Percentiles rank a stretch among this genome's conserved stretches.
Evolutionary conservation across 1,140 invertebrate genomes (phyloP).

Genomic region (Drosophila nasuta): DNA sequence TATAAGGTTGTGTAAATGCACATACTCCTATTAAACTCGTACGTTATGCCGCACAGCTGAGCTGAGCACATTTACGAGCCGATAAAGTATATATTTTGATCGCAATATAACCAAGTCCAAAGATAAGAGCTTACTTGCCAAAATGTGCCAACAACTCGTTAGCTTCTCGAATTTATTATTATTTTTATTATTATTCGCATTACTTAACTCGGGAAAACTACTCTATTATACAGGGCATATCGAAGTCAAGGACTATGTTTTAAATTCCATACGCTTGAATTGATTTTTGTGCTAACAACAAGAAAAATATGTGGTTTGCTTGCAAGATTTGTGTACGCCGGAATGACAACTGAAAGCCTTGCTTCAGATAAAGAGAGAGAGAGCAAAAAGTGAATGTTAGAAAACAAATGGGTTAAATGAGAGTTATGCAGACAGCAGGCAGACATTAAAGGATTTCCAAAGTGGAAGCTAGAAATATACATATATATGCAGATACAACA

Average conservation of each 20-base stretch:
- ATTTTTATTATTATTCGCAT: background rate
- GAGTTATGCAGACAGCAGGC: constrained; percentile 7
- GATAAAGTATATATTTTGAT: constrained; percentile 17
- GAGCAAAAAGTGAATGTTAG: constrained; percentile 7
- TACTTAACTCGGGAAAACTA: background rate
- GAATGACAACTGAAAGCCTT: constrained; percentile 18
- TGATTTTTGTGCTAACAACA: constrained; percentile 41
- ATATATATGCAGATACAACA: constrained; percentile 1
- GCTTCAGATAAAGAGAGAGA: background rate
- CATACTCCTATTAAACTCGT: background rate
- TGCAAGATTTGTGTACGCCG: constrained; percentile 25
- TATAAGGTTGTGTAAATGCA: background rate
- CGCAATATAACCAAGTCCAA: background rate
- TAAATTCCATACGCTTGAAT: constrained; percentile 14
- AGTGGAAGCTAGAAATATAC: background rate
- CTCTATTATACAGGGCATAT: background rate
- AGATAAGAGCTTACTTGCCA: background rate
- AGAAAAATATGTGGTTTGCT: constrained; percentile 25
- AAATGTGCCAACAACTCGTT: background rate
- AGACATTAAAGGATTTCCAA: constrained; percentile 2
- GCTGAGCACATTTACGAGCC: constrained; percentile 8
- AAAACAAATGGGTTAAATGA: constrained; percentile 38
- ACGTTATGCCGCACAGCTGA: background rate
- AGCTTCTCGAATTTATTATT: background rate
- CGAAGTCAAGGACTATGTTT: background rate